Evolutionary conservation across 2,797 vertebrate genomes (phyloP).

Genomic region (Crotalus adamanteus): DNA sequence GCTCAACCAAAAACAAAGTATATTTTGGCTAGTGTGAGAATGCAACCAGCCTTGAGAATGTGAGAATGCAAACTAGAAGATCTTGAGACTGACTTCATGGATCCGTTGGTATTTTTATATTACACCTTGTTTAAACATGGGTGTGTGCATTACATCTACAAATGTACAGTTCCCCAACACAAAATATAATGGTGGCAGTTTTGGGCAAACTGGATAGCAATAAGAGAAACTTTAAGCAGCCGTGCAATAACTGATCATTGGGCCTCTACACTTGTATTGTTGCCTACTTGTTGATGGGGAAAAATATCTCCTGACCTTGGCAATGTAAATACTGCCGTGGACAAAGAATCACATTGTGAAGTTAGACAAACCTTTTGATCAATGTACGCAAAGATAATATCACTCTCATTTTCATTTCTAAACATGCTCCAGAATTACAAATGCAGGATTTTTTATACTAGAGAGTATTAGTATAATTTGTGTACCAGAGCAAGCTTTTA

Average conservation of each 20-base stretch:
- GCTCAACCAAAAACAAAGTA: neutral
- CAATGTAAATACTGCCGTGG: neutral
- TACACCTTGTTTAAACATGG: too few species aligned
- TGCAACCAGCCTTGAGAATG: neutral
- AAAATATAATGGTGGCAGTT: too few species aligned
- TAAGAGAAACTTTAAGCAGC: too few species aligned
- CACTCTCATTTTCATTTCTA: neutral
- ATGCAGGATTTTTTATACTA: neutral
- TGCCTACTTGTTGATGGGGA: neutral
- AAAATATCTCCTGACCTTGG: neutral
- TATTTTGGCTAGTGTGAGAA: neutral
- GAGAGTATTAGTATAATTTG: neutral
- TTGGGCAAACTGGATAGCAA: too few species aligned
- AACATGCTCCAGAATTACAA: neutral
- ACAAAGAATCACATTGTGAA: neutral
- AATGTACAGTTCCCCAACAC: too few species aligned
- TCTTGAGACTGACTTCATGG: neutral
- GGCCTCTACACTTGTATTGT: neutral
- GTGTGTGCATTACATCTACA: too few species aligned
- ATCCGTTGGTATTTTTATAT: neutral
- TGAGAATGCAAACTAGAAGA: neutral
- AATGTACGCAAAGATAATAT: neutral
- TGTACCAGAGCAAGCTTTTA: neutral
- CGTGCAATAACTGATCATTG: neutral
- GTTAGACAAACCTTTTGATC: neutral